These are phyloP conservation scores for Platorchestia sp. DNA, from an alignment of 1,140 invertebrate genomes.

Conservation along the genomic window DNA sequence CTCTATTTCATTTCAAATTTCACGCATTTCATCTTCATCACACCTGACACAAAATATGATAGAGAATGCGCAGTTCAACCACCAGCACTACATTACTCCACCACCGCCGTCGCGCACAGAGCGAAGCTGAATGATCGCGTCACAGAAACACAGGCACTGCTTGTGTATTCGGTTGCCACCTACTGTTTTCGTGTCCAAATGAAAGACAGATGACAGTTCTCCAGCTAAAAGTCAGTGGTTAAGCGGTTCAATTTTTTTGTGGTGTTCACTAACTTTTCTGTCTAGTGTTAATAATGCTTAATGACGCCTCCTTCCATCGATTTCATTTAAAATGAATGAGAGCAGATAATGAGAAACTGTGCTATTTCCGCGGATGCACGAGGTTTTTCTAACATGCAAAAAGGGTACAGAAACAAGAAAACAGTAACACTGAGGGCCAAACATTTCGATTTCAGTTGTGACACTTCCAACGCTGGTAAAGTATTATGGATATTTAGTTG, in stretches of 20 bases:
- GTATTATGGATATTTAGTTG: neutral
- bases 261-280: neutral
- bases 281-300: neutral
- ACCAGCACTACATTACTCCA: neutral
- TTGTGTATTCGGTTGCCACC: neutral
- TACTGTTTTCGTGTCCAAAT: neutral
- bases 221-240: neutral
- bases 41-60: neutral
- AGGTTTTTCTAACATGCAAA: neutral
- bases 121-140: neutral
- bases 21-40: neutral
- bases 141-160: neutral
- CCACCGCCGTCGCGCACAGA: neutral
- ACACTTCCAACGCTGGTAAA: neutral
- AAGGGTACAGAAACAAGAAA: neutral
- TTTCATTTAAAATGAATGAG: neutral
- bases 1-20: neutral
- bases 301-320: neutral
- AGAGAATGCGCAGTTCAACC: neutral
- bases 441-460: neutral
- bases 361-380: neutral
- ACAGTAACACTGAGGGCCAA: neutral
- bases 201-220: neutral
- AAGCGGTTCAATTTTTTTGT: neutral
- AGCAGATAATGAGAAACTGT: neutral